A percentile compares a stretch with the other conserved stretches of the same genome.
Evolutionary conservation across 2,888 invertebrate genomes (phyloP).

Genomic region (Phaonia tiefii): DNA sequence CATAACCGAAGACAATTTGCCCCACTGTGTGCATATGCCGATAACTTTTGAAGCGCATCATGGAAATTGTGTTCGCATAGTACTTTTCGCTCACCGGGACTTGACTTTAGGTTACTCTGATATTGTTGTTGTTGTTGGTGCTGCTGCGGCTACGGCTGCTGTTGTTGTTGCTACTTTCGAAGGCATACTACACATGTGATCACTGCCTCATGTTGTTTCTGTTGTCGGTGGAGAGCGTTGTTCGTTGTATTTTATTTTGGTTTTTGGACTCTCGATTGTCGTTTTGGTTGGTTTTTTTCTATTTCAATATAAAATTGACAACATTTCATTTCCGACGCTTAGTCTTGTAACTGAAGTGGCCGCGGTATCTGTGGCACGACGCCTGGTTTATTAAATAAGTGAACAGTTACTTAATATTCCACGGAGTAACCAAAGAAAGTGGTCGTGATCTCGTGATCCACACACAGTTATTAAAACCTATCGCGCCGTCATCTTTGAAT

Average conservation of each 20-base stretch:
- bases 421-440: conserved; percentile 45
- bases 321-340: conserved; percentile 73
- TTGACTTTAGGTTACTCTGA: conserved; percentile 22
- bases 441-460: background rate
- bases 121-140: conserved; percentile 23
- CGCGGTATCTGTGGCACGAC: conserved; percentile 50
- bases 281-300: conserved; percentile 46
- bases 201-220: too few species aligned
- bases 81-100: conserved; percentile 15
- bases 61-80: conserved; percentile 12
- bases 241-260: background rate
- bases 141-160: too few species aligned
- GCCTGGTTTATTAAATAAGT: conserved; percentile 33
- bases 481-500: background rate
- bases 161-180: conserved; percentile 12
- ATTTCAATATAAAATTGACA: conserved; percentile 72
- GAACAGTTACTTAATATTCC: conserved; percentile 57
- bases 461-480: too few species aligned
- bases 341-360: conserved; percentile 71
- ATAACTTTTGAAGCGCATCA: conserved; percentile 31
- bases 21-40: conserved; percentile 25
- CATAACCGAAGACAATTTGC: too few species aligned
- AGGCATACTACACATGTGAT: conserved; percentile 12
- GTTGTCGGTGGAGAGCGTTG: too few species aligned
- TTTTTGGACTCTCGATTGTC: conserved; percentile 68